Evolutionary conservation across 2,888 invertebrate genomes (phyloP).

Genomic region (Epirrhoe tristata): DNA sequence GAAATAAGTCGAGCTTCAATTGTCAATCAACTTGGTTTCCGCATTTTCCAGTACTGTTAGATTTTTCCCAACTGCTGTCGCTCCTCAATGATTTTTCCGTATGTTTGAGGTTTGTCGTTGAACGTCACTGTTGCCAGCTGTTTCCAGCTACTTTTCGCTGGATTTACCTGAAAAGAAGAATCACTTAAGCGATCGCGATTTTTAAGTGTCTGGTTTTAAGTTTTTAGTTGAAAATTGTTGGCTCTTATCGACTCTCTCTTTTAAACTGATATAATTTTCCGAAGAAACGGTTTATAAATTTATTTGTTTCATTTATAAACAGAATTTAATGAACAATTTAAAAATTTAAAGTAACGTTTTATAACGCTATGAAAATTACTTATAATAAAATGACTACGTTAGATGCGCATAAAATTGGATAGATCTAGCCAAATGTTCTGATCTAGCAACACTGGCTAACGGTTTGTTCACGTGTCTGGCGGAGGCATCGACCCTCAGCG

Average conservation of each 20-base stretch:
- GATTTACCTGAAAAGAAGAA: neutral
- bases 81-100: constrained; percentile 73
- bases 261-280: too few relatives aligned
- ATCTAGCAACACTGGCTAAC: constrained; percentile 64
- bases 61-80: constrained; percentile 48
- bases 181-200: neutral
- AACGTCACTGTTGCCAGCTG: constrained; percentile 57
- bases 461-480: constrained; percentile 81
- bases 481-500: constrained; percentile 82
- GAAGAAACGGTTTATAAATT: too few relatives aligned
- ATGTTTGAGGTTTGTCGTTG: constrained; percentile 70
- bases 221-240: too few relatives aligned
- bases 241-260: too few relatives aligned
- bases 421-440: constrained; percentile 5
- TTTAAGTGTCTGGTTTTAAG: too few relatives aligned
- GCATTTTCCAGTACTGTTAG: constrained; percentile 31
- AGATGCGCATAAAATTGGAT: neutral
- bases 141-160: neutral
- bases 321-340: too few relatives aligned
- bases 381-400: too few relatives aligned
- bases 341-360: too few relatives aligned
- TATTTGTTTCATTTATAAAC: neutral
- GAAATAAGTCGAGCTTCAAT: constrained; percentile 21
- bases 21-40: constrained; percentile 26
- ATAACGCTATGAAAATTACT: too few relatives aligned